These are phyloP conservation scores for Zaprionus nigranus DNA, from an alignment of 1,140 invertebrate species.

Conservation along the genomic window DNA sequence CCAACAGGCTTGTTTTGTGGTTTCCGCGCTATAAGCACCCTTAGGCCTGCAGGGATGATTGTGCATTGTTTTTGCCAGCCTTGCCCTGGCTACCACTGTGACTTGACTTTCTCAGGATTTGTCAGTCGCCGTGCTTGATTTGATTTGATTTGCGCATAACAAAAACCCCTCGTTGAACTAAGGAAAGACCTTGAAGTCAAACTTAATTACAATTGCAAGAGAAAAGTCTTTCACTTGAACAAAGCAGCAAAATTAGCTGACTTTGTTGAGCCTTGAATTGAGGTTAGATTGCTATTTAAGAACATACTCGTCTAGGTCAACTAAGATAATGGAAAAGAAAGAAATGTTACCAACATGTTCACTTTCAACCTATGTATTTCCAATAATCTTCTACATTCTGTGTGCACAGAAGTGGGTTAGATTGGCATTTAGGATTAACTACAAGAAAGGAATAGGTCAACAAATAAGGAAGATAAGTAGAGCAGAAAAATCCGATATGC, in stretches of 20 bases:
- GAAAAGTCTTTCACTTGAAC: slow-evolving; percentile 18
- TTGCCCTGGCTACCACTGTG: background rate
- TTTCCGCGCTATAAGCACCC: slow-evolving; percentile 36
- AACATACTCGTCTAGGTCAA: background rate
- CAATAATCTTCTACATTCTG: no score
- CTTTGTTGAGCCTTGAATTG: slow-evolving; percentile 46
- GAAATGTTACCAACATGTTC: background rate
- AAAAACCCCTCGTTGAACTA: slow-evolving; percentile 18
- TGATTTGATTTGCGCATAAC: slow-evolving; percentile 54
- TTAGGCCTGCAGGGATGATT: slow-evolving; percentile 55
- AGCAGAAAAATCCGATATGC: no score
- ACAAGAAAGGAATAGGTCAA: background rate
- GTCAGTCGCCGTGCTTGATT: slow-evolving; percentile 55
- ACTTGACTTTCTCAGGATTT: slow-evolving; percentile 77
- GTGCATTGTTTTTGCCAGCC: slow-evolving; percentile 53
- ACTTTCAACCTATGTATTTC: no score
- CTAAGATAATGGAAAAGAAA: background rate
- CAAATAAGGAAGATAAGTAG: background rate
- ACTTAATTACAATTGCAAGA: slow-evolving; percentile 65
- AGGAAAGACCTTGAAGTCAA: slow-evolving; percentile 53
- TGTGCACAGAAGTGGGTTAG: background rate
- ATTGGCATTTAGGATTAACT: background rate
- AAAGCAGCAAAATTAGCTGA: slow-evolving; percentile 43
- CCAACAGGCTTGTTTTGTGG: slow-evolving; percentile 67
- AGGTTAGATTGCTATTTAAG: slow-evolving; percentile 3